Base-by-base conservation (phyloP, 2,797 vertebrate genomes). In the Rallus crepitans region DNA sequence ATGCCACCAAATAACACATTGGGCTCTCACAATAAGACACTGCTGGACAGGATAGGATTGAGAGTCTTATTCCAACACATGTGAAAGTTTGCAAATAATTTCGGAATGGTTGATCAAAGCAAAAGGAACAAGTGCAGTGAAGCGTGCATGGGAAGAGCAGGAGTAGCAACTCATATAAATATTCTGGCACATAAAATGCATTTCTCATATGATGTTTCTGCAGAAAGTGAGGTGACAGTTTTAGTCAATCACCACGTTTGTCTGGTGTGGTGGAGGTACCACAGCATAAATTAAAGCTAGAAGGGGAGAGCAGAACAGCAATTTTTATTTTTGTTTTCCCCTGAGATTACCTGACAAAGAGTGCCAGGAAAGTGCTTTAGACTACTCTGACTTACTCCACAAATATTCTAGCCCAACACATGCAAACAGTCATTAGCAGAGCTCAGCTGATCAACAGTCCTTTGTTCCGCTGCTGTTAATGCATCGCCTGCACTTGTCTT, bases 61-160 rank as follows among this genome's bases (percentile, higher is more conserved):
- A 72, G 40, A 31, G 63, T 59, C 71, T 82, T 79, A 79, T 73
- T 87, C 66, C 87, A 90, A 52, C 0, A 3, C 60, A 55, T 13
- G 42, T 42, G 86, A 55, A 87, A 80, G 63, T 76, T 87, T 27
- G 48, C 69, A 89, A 90, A 85, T 78, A 75, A 69, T 37, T 87
- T 47, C 70, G 53, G 68, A 92, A 37, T 2, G 3, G 79, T 7
- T 87, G 78, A 84, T 78, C 52, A 89, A 31, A 94, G 88, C 73
- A 92, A 82, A 89, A 95, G 53, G 61, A 92, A 90, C 57, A 77
- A 89, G 77, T 27, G 70, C 80, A 85, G 64, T 25, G 37, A 84
- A 89, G 66, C 10, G 28, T 42, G 40, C 57, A 52, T 28, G 48
- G 90, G 56, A 91, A 31, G 66, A 89, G n/a, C 10, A 69, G 37